A percentile compares a stretch with the other conserved stretches of the same genome.
phyloP scores from a whole-genome alignment of 2,888 invertebrate species.

The Ectropis crepuscularia region DNA sequence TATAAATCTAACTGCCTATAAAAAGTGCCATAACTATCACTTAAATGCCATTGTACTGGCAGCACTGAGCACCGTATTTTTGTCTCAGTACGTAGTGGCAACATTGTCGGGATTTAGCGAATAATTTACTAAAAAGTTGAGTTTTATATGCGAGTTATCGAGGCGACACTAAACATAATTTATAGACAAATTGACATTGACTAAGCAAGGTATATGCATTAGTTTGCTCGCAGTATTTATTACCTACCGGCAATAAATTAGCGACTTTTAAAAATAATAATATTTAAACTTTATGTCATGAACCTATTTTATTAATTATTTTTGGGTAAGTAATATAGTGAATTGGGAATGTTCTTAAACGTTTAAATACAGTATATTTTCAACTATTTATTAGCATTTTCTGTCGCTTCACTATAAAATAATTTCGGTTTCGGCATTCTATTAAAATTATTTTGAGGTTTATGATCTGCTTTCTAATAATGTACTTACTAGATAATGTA shows the following conservation, averaged over 20 bases:
- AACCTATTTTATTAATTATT: too few species aligned
- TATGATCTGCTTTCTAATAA: too few species aligned
- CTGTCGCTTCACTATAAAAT: too few species aligned
- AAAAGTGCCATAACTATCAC: slow-evolving; percentile 85
- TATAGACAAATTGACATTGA: slow-evolving; percentile 25
- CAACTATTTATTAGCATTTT: too few species aligned
- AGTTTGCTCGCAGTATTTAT: slow-evolving; percentile 8
- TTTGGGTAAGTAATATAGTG: too few species aligned
- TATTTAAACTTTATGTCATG: background rate
- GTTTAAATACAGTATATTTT: too few species aligned
- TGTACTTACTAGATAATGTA: too few species aligned
- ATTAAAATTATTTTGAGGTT: too few species aligned
- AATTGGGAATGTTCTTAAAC: too few species aligned
- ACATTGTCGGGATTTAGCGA: slow-evolving; percentile 60
- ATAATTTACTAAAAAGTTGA: slow-evolving; percentile 42
- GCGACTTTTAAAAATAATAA: background rate
- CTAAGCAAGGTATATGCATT: slow-evolving; percentile 13
- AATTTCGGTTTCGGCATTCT: too few species aligned
- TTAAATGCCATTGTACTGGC: slow-evolving; percentile 78
- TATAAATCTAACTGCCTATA: slow-evolving; percentile 85
- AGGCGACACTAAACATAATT: slow-evolving; percentile 13
- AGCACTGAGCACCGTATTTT: slow-evolving; percentile 58
- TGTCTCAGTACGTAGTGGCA: slow-evolving; percentile 59
- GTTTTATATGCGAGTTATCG: slow-evolving; percentile 8
- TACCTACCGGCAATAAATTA: slow-evolving; percentile 7